Evolutionary conservation across 2,113 vertebrate species (phyloP), one percentile per base, ranked within the genome.

Genomic region (Lagopus muta): DNA sequence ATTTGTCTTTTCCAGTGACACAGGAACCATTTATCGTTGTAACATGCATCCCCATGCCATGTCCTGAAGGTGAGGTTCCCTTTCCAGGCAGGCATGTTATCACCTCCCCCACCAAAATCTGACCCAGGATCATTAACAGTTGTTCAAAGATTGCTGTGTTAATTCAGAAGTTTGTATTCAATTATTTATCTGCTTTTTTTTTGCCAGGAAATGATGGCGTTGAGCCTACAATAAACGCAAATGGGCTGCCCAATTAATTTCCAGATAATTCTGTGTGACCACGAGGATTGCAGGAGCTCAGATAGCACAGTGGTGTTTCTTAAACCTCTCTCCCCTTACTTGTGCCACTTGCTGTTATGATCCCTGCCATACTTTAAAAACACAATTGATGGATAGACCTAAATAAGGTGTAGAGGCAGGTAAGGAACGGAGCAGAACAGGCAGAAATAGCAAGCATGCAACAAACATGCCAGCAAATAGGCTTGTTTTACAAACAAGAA

Each of bases 131-230:
- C 24, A 76, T 69, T 42, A 90, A 78, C 36, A 40, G 10, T 15
- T 54, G 30, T 16, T 80, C 73, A 74, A 42, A 79, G 85, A 74
- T 64, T 45, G 62, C 55, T 67, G 50, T 0, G 0, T 36, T 48
- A 28, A 69, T 70, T 89, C 36, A 70, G 14, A 87, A 88, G 14
- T 93, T 94, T 38, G 42, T 48, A 45, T 77, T 96, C 76, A 95
- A 91, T 95, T 89, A 91, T 96, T 94, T 74, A 86, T 89, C 67
- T 88, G 55, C 17, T 76, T 91, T 89, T 77, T 95, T 71, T 88
- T 95, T 86, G 89, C 87, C 78, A 89, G 65, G 38, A 82, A 88
- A 52, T 11, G 7, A 80, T 83, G 75, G 85, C 89, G 87, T 91
- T 67, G 75, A 94, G 82, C 78, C 75, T 74, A 52, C 57, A 64